These are phyloP conservation scores for Stegostoma tigrinum DNA, from an alignment of 2,113 vertebrate genomes.

Conservation along the genomic window DNA sequence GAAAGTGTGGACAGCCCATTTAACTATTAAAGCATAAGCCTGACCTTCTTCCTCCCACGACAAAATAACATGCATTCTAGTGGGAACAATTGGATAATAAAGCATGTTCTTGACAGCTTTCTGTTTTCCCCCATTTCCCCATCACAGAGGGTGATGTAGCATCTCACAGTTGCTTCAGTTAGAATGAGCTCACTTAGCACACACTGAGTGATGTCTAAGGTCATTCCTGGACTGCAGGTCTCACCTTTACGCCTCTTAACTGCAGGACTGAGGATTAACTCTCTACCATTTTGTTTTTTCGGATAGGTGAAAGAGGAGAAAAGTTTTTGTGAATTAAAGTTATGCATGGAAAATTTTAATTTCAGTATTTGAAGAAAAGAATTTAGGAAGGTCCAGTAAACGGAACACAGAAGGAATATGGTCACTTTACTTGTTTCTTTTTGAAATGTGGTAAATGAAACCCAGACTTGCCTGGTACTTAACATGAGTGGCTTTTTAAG, in stretches of 20 bases:
- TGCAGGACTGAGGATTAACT: not conserved
- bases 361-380: not conserved
- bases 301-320: not conserved
- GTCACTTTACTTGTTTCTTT: slow-evolving; percentile 27
- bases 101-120: not conserved
- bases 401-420: not conserved
- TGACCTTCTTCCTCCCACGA: not conserved
- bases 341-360: not conserved
- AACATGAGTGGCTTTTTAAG: slow-evolving; percentile 31
- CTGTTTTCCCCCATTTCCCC: not conserved
- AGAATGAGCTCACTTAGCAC: not conserved
- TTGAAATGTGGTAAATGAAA: slow-evolving; percentile 20
- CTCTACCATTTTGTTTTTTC: not conserved
- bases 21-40: not conserved
- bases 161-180: not conserved
- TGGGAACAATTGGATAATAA: not conserved
- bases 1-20: not conserved
- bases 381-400: not conserved
- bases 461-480: slow-evolving; percentile 28
- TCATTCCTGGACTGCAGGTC: not conserved
- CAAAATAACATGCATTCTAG: not conserved
- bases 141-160: not conserved
- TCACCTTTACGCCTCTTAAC: not conserved
- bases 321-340: not conserved
- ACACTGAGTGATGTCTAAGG: not conserved